Base-by-base conservation (phyloP, 2,888 invertebrate genomes). In the Agrotis exclamationis region DNA sequence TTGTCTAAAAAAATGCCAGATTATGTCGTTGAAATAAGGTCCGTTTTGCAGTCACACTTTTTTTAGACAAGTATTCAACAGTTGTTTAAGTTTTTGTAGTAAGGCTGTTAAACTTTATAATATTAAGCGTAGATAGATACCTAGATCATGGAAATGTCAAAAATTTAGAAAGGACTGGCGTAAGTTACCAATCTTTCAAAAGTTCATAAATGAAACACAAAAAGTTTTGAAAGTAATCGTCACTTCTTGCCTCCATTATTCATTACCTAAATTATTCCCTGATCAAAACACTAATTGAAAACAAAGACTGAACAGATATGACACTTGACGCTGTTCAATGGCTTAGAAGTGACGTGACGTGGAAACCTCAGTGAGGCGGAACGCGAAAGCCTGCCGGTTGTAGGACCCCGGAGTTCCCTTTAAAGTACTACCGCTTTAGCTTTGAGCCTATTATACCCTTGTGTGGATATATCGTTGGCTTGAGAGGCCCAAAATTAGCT, bases 241-340 rank as follows among this genome's bases (percentile, higher is more conserved):
- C n/a, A 33, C n/a, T 18, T 28, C 5, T 28, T 33, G 33, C 56
- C 28, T 3, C 39, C 39, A 20, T 33, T 13, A 56, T 33, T 56
- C 13, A 33, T 56, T 33, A 33, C 33, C 56, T 33, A 56, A 56
- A 56, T 56, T 33, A 13, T 0, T 14, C 47, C 53, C 39, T 45
- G 13, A 45, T 53, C 18, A 20, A 56, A 56, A 63, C 54, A 53
- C 51, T 50, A 53, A 54, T 65, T 65, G 16, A 53, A 68, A 47
- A 68, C 63, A 69, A 56, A 63, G 65, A 47, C 72, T 57, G 58
- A 50, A 48, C 54, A 57, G 39, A 73, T 63, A 63, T 80, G 78
- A 79, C 78, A 68, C 64, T 82, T 81, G 82, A 81, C 62, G 44
- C n/a, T 82, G 72, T 56, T 67, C 65, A 77, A 62, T 79, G 78